Evolutionary conservation across 2,113 vertebrate genomes (phyloP).

Genomic region (Bufo gargarizans): DNA sequence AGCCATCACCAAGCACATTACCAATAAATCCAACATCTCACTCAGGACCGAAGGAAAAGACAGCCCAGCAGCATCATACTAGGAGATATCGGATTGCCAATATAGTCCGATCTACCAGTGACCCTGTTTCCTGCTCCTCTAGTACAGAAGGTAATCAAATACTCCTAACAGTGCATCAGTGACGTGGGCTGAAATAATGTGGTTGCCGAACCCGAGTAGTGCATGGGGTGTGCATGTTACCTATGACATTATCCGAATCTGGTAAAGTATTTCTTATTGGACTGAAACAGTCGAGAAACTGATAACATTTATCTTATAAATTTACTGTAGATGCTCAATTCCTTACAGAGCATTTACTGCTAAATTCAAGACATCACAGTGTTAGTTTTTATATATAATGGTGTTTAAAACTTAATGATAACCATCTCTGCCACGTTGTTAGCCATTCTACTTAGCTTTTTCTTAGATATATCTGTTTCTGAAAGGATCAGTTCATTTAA

Average conservation of each 20-base stretch:
- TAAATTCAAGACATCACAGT: neutral
- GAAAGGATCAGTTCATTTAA: neutral
- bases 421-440: too few relatives aligned
- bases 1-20: constrained; percentile 66
- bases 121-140: constrained; percentile 84
- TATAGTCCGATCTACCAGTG: constrained; percentile 90
- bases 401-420: too few relatives aligned
- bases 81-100: constrained; percentile 67
- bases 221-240: neutral
- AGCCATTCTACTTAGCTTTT: too few relatives aligned
- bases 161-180: accelerated
- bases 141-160: constrained; percentile 75
- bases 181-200: accelerated
- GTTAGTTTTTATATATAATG: neutral
- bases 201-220: too few relatives aligned
- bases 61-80: constrained; percentile 62
- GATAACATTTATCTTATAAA: neutral
- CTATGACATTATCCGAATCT: neutral
- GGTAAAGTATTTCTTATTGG: neutral
- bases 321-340: neutral
- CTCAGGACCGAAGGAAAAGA: constrained; percentile 56
- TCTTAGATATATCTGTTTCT: neutral
- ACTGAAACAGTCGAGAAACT: neutral
- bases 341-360: neutral
- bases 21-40: constrained; percentile 60